Evolutionary conservation across 2,888 invertebrate genomes (phyloP), one percentile per base, ranked within the genome.

Genomic region (Tetanocera ferruginea): DNA sequence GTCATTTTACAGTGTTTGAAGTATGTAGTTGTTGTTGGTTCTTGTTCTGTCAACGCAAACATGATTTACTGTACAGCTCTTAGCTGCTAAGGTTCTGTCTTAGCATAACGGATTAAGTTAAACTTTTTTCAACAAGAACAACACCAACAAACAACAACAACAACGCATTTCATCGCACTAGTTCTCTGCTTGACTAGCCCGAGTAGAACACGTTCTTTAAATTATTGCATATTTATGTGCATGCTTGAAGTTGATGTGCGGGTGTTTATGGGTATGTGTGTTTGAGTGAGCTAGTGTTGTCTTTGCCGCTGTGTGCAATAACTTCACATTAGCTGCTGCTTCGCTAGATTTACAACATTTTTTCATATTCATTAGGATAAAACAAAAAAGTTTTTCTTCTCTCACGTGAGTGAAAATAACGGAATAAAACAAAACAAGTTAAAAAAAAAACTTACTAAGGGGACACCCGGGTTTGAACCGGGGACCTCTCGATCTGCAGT

Each of bases 401-500:
- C 25, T 52, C 43, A 43, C 43, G 11, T 43, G 11, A 43, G 11
- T 43, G 11, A 43, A 43, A 43, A 43, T 43, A 11, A 43, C 43
- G 14, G 43, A 43, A 31, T 11, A 28, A 2, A 6, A n/a, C 6
- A 19, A n/a, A 37, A 31, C 49, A 14, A 11, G 4, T 5, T 2
- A 43, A 2, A 43, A 43, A 43, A 43, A 43, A 2, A 43, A 11
- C 11, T 14, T 43, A 43, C 43, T 3, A 0, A 79, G 83, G 83
- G 83, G 82, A 82, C 83, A 81, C 78, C 78, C 81, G 84, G 85
- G 84, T 85, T 85, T 84, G 85, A 86, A 84, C 86, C 85, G 86
- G 86, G 86, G 86, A 85, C 85, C 84, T 85, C 85, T 87, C 87
- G 86, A 86, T 87, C 86, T 87, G 87, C 87, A 87, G 86, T 87